phyloP scores from a whole-genome alignment of 2,888 invertebrate genomes.

The Orthosia incerta region DNA sequence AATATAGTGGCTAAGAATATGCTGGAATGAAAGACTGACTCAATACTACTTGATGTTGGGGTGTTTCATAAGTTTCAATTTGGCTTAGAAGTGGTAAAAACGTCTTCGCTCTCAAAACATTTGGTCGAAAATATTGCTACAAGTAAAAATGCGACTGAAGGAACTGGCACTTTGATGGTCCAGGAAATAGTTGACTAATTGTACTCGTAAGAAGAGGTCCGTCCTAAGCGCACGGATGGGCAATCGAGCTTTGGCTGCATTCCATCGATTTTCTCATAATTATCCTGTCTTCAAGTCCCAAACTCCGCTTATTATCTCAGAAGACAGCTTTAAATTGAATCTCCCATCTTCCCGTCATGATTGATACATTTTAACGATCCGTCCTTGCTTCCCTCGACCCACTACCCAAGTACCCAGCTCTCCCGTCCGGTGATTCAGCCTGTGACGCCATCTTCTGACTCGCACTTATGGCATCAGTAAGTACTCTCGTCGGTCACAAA shows the following conservation, averaged over 20 bases:
- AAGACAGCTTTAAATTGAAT: neutral
- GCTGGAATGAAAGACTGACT: neutral
- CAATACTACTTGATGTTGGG: neutral
- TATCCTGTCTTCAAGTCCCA: too few relatives aligned
- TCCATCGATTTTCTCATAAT: neutral
- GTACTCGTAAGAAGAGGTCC: neutral
- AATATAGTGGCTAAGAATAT: neutral
- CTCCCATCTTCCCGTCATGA: neutral
- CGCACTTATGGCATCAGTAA: neutral
- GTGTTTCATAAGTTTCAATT: neutral
- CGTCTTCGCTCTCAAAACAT: neutral
- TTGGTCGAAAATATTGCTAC: neutral
- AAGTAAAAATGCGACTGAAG: neutral
- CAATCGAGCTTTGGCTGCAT: too few relatives aligned
- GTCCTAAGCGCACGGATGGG: neutral
- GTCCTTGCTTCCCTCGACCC: conserved; percentile 30
- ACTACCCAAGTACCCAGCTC: conserved; percentile 10
- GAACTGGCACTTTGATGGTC: neutral
- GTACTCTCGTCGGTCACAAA: conserved; percentile 15
- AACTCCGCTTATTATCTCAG: neutral
- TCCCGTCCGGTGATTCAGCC: conserved; percentile 30
- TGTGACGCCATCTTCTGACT: conserved; percentile 25
- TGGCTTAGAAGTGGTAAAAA: neutral
- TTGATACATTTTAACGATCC: conserved; percentile 15
- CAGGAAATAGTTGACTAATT: conserved; percentile 5